These are phyloP conservation scores for Hirudinaria manillensis DNA, from an alignment of 2,888 invertebrate genomes.

Conservation along the genomic window DNA sequence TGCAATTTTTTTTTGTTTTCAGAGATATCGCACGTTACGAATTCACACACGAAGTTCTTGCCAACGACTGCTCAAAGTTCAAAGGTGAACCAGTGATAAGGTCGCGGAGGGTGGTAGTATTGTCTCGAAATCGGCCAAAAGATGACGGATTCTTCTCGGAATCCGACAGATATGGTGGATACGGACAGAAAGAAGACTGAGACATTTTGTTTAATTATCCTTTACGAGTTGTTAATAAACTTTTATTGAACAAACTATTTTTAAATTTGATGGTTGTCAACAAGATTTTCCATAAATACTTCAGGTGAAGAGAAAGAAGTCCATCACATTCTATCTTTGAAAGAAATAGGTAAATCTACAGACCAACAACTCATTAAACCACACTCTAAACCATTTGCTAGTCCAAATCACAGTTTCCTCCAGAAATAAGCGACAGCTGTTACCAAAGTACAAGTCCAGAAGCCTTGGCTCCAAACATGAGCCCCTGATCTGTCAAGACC, in stretches of 20 bases:
- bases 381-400: no score
- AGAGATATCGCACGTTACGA: constrained; percentile 75
- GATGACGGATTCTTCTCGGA: background rate
- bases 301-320: no score
- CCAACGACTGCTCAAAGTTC: constrained; percentile 65
- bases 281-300: no score
- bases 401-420: no score
- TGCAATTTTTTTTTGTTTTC: constrained; percentile 23
- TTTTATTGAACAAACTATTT: no score
- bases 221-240: no score
- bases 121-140: constrained; percentile 37
- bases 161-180: constrained; percentile 11
- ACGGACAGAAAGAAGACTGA: background rate
- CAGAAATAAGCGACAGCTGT: no score
- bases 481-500: background rate
- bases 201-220: no score
- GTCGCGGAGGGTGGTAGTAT: constrained; percentile 64
- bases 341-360: no score
- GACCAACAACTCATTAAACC: no score
- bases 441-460: background rate
- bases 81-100: constrained; percentile 61
- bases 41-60: constrained; percentile 83
- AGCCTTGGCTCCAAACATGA: background rate
- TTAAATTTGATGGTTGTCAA: no score
- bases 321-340: no score